Evolutionary conservation across 2,113 vertebrate genomes (phyloP).

Genomic region (Pseudopodoces humilis): DNA sequence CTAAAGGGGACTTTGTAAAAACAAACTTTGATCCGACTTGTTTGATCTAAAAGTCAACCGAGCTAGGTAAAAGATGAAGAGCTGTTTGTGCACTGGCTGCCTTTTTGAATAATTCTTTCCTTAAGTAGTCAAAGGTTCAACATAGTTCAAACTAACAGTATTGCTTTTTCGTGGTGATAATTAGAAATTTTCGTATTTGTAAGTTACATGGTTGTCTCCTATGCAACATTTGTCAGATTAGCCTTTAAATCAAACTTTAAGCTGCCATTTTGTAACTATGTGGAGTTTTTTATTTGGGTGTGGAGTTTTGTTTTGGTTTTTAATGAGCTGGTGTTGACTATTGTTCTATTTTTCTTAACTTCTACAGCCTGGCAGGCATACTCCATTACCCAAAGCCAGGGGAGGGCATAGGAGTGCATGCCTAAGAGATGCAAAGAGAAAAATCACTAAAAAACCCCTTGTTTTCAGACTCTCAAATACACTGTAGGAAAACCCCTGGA

Average conservation of each 20-base stretch:
- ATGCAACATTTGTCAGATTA: not conserved
- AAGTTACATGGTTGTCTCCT: not conserved
- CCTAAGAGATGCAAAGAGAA: not conserved
- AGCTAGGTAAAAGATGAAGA: constrained; percentile 14
- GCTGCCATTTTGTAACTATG: not conserved
- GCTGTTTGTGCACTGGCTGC: not conserved
- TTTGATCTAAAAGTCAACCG: constrained; percentile 17
- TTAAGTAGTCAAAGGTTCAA: constrained; percentile 7
- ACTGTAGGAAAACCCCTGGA: not conserved
- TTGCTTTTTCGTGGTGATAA: constrained; percentile 3
- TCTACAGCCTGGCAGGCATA: not conserved
- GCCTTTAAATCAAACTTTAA: not conserved
- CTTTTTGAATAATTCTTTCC: not conserved
- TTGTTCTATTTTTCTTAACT: not conserved
- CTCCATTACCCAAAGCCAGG: not conserved
- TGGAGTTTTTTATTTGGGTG: not conserved
- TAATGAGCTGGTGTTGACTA: not conserved
- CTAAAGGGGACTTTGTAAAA: constrained; percentile 9
- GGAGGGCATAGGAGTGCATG: not conserved
- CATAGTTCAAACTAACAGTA: not conserved
- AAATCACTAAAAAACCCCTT: not conserved
- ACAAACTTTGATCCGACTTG: not conserved
- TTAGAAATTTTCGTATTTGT: not conserved
- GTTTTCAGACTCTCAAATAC: not conserved
- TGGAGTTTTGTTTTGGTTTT: not conserved